These are phyloP conservation scores for Plutomurus gul DNA, from an alignment of 1,140 invertebrate genomes.

Conservation along the genomic window DNA sequence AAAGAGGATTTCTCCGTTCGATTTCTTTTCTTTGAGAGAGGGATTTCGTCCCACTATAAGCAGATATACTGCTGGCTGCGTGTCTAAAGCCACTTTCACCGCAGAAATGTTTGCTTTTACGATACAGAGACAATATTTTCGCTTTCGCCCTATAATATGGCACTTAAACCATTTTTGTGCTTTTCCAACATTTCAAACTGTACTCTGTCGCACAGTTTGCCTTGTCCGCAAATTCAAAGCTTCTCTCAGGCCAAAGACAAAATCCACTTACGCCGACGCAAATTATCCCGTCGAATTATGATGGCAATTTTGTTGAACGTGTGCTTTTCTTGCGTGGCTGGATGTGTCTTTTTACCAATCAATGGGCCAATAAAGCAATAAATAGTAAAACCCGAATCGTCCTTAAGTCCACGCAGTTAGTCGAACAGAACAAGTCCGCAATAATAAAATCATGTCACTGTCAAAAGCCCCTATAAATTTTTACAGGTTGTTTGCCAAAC, in stretches of 20 bases:
- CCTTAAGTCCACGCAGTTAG: background rate
- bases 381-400: background rate
- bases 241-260: background rate
- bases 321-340: background rate
- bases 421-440: background rate
- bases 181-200: background rate
- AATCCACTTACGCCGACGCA: background rate
- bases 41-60: too few relatives aligned
- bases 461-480: constrained; percentile 15
- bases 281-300: constrained; percentile 7
- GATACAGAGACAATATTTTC: constrained; percentile 27
- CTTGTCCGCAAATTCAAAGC: background rate
- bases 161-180: constrained; percentile 9
- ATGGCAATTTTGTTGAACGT: background rate
- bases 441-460: constrained; percentile 22
- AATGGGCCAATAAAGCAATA: background rate
- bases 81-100: background rate
- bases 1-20: constrained; percentile 19
- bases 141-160: background rate
- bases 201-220: background rate
- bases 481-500: constrained; percentile 20
- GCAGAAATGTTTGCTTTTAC: constrained; percentile 3
- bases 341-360: background rate
- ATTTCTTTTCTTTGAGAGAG: background rate
- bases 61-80: too few relatives aligned